Conservation (phyloP, 2,113 vertebrate genomes). For the Neopipo cinnamomea region DNA sequence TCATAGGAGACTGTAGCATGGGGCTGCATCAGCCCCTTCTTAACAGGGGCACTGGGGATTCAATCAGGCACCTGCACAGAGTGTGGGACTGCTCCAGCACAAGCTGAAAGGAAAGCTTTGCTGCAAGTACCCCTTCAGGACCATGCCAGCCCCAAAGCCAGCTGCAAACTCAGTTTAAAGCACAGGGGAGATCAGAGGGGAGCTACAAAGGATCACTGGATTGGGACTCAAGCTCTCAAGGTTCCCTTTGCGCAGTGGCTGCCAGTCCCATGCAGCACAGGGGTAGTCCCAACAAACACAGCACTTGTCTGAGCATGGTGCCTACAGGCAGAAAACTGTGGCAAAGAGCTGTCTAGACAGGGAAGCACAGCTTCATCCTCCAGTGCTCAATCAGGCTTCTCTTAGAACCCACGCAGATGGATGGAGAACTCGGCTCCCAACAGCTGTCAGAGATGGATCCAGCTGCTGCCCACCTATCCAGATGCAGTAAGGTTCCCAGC, state of each 20-base stretch:
- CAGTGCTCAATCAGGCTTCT: not conserved
- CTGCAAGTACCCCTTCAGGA: not conserved
- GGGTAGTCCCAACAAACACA: fast-evolving
- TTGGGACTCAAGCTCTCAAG: not conserved
- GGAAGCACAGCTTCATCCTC: not conserved
- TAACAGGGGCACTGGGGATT: not conserved
- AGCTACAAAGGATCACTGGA: not conserved
- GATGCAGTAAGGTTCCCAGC: not conserved
- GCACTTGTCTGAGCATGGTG: not conserved
- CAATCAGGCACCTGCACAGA: not conserved
- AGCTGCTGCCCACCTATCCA: not conserved
- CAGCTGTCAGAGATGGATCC: not conserved
- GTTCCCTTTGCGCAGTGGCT: not conserved
- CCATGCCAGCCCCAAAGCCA: not conserved
- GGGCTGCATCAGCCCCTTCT: not conserved
- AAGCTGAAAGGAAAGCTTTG: not conserved
- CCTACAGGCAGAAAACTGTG: not conserved
- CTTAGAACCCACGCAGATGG: not conserved
- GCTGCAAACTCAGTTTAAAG: not conserved
- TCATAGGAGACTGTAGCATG: not conserved
- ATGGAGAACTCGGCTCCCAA: not conserved
- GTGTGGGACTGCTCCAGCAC: fast-evolving
- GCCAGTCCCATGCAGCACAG: not conserved
- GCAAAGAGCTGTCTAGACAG: not conserved
- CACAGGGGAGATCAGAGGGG: not conserved